phyloP scores from a whole-genome alignment of 2,888 invertebrate species.

The Netelia virgata region DNA sequence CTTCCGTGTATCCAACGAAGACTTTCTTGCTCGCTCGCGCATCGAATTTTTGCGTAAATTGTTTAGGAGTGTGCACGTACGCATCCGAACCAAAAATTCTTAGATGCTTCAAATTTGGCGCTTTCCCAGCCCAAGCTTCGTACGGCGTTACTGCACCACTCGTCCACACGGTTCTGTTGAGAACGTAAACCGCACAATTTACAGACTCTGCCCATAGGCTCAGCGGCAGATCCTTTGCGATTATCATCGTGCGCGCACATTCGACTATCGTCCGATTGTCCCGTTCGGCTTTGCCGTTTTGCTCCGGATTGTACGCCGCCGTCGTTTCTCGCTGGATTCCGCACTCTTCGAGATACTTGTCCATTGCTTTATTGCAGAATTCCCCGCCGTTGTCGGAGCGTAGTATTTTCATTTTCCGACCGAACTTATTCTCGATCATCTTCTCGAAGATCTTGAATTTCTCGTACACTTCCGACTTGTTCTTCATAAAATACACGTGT shows the following conservation, averaged over 20 bases:
- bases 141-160: background rate
- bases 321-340: slow-evolving; percentile 57
- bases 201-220: slow-evolving; percentile 72
- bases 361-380: slow-evolving; percentile 54
- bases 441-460: slow-evolving; percentile 24
- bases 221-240: slow-evolving; percentile 34
- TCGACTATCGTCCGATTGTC: slow-evolving; percentile 68
- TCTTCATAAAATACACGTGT: slow-evolving; percentile 54
- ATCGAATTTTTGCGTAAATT: slow-evolving; percentile 32
- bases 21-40: slow-evolving; percentile 41
- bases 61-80: background rate
- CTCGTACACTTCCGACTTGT: slow-evolving; percentile 67
- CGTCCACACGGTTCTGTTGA: background rate
- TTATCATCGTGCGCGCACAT: slow-evolving; percentile 56
- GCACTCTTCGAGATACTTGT: slow-evolving; percentile 23
- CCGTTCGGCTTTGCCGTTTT: slow-evolving; percentile 64
- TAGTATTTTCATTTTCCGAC: slow-evolving; percentile 43
- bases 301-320: slow-evolving; percentile 64
- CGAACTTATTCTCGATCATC: slow-evolving; percentile 61
- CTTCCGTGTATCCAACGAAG: slow-evolving; percentile 55
- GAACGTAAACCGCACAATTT: background rate
- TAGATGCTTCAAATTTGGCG: background rate
- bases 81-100: background rate
- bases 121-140: background rate
- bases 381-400: slow-evolving; percentile 65